Evolutionary conservation across 2,888 invertebrate genomes (phyloP), one percentile per base, ranked within the genome.

Genomic region (Eupithecia centaureata): DNA sequence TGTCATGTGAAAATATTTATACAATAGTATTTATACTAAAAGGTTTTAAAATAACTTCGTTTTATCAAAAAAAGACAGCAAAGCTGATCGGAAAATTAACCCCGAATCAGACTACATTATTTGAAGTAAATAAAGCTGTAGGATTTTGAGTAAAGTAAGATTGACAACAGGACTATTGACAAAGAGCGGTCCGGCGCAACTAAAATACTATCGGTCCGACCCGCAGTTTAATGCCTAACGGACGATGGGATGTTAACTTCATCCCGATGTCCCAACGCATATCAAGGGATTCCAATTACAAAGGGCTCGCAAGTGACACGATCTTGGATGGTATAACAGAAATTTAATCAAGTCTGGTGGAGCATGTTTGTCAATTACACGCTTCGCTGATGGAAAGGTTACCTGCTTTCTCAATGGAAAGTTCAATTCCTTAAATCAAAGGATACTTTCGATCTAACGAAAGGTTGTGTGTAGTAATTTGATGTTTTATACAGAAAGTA

Each of bases 261-360:
- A 8, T 22, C 57, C 57, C 42, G 22, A 61, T 70, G 63, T 42
- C 61, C 61, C 61, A 54, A 58, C 57, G 42, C 54, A 61, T 62
- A 68, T 52, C 59, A 65, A 70, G 63, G 57, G 65, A 60, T 58
- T 66, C 65, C 71, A 70, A 73, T 76, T 72, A 73, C 71, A 70
- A 70, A 68, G 70, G 70, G 66, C 60, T 63, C 58, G 63, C 67
- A 72, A 68, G 67, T 73, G 67, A 67, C 65, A 68, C 69, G 65
- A 67, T 73, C 64, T 72, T 63, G 64, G 71, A 61, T 64, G 64
- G 57, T 61, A 57, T 65, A 71, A 68, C 63, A 74, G 66, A 73
- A 74, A 70, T 72, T 70, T 75, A 73, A 73, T 75, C 73, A 70
- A 71, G 65, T 64, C 70, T 70, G 59, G 57, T 61, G 67, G 68